These are phyloP conservation scores for Spilogale gracilis DNA, from an alignment of 2,113 vertebrate genomes.

Conservation along the genomic window DNA sequence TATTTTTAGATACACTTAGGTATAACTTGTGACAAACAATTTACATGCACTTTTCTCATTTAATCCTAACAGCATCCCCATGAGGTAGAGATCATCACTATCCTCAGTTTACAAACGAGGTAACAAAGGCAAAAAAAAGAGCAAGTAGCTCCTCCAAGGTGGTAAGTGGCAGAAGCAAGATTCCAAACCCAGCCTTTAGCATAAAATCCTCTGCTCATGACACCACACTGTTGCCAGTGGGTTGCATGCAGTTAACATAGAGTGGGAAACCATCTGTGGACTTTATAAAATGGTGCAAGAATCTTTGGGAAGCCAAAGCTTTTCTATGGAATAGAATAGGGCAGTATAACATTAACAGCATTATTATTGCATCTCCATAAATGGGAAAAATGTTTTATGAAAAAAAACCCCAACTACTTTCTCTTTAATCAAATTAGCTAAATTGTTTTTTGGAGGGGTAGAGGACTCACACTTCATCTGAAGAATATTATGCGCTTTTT, in stretches of 20 bases:
- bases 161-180: not conserved
- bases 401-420: not conserved
- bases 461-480: constrained; percentile 83
- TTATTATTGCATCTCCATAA: not conserved
- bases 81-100: not conserved
- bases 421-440: not conserved
- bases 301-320: not conserved
- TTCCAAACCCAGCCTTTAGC: not conserved
- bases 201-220: not conserved
- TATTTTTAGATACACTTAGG: not conserved
- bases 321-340: not conserved
- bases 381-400: not conserved
- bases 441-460: not conserved
- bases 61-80: not conserved
- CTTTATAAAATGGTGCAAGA: not conserved
- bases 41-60: not conserved
- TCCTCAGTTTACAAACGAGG: not conserved
- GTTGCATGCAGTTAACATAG: not conserved
- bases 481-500: constrained; percentile 78
- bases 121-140: not conserved
- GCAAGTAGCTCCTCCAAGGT: too few relatives aligned
- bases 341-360: not conserved
- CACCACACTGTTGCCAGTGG: not conserved
- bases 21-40: not conserved
- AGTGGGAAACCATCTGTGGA: not conserved